Evolutionary conservation across 2,113 vertebrate species (phyloP).

Genomic region (Gorsachius goisagi): DNA sequence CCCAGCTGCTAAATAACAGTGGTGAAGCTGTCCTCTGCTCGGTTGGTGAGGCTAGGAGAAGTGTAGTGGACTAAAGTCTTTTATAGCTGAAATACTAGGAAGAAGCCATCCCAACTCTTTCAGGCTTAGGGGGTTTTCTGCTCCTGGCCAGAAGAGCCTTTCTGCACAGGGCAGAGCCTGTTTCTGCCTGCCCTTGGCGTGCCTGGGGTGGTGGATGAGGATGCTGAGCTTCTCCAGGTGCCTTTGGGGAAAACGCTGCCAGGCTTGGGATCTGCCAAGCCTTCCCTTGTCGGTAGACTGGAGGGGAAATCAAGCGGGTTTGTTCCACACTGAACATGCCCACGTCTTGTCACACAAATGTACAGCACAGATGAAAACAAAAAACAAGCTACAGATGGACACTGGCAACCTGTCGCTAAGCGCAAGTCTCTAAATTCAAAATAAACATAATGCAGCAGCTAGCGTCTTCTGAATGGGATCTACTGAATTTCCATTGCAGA

Average conservation of each 20-base stretch:
- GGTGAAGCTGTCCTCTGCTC: neutral
- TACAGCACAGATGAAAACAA: constrained; percentile 45
- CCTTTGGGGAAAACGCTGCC: neutral
- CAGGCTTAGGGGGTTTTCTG: neutral
- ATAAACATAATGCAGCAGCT: constrained; percentile 34
- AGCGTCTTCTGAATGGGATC: neutral
- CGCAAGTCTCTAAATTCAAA: constrained; percentile 28
- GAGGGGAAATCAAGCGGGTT: constrained; percentile 42
- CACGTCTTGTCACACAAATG: constrained; percentile 58
- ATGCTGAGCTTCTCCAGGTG: neutral
- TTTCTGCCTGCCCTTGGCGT: neutral
- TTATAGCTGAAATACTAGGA: neutral
- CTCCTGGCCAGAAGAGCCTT: neutral
- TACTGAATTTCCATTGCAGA: fast-evolving
- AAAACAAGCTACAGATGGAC: constrained; percentile 65
- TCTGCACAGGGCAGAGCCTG: neutral
- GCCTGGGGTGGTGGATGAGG: neutral
- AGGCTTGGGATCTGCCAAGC: neutral
- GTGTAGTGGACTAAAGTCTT: neutral
- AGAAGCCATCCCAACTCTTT: neutral
- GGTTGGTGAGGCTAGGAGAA: neutral
- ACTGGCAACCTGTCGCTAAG: constrained; percentile 54
- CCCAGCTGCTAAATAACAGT: neutral
- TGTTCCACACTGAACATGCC: constrained; percentile 27
- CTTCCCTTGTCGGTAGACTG: constrained; percentile 31